phyloP scores from a whole-genome alignment of 2,888 invertebrate species.

The Caenorhabditis imperialis region DNA sequence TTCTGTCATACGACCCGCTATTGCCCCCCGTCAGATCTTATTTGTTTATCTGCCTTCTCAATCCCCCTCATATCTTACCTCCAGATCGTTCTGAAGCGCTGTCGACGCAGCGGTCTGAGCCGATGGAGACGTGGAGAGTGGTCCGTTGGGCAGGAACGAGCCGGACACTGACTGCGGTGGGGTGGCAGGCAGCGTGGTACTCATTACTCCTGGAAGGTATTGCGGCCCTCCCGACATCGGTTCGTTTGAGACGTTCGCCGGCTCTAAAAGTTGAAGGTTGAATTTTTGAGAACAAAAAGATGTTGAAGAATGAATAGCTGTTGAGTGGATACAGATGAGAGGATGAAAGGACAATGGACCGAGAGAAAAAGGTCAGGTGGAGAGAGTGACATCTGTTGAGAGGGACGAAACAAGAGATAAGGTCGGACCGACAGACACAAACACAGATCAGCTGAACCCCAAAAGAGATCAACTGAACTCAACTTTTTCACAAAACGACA shows the following conservation, averaged over 20 bases:
- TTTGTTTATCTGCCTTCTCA: slow-evolving; percentile 4
- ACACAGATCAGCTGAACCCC: too few relatives aligned
- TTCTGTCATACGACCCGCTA: too few relatives aligned
- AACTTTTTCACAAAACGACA: too few relatives aligned
- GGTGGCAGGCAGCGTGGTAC: slow-evolving; percentile 18
- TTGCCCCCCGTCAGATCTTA: too few relatives aligned
- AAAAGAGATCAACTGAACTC: too few relatives aligned
- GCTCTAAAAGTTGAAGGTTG: slow-evolving; percentile 49
- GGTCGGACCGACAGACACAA: too few relatives aligned
- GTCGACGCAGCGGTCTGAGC: slow-evolving; percentile 44
- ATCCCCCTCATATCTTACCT: slow-evolving; percentile 16
- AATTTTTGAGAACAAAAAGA: not conserved
- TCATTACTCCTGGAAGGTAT: slow-evolving; percentile 49
- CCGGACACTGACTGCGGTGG: not conserved
- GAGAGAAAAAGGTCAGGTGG: not conserved
- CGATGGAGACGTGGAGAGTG: slow-evolving; percentile 21
- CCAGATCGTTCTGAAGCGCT: slow-evolving; percentile 50
- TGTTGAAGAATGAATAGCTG: not conserved
- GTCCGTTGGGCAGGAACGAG: slow-evolving; percentile 18
- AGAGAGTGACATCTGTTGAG: too few relatives aligned
- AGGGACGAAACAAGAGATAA: too few relatives aligned
- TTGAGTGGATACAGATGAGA: too few relatives aligned
- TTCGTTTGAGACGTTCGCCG: slow-evolving; percentile 52
- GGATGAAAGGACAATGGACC: not conserved
- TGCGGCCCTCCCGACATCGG: slow-evolving; percentile 59